These are phyloP conservation scores for Pithys albifrons DNA, from an alignment of 2,113 vertebrate genomes.

Conservation along the genomic window DNA sequence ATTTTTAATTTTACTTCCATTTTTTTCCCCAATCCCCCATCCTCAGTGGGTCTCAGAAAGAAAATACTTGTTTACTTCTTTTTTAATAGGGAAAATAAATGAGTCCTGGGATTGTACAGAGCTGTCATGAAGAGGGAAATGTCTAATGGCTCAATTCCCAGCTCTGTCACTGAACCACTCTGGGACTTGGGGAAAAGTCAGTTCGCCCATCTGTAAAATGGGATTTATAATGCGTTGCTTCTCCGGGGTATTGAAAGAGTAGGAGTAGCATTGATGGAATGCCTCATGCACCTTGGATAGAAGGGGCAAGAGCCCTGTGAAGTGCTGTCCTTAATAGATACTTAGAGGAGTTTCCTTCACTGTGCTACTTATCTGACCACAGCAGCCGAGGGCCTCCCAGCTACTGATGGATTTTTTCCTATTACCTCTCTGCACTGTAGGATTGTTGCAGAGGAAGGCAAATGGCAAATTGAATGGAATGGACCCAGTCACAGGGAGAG, in stretches of 20 bases:
- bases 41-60: conserved; percentile 29
- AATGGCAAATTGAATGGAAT: neutral
- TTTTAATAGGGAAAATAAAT: conserved; percentile 69
- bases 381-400: conserved; percentile 50
- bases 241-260: conserved; percentile 47
- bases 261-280: conserved; percentile 49
- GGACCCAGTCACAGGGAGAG: neutral
- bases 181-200: conserved; percentile 63
- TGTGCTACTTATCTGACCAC: conserved; percentile 65
- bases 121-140: conserved; percentile 56
- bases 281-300: conserved; percentile 53
- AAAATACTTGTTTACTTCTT: conserved; percentile 69
- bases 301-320: conserved; percentile 60
- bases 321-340: conserved; percentile 65
- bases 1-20: conserved; percentile 73
- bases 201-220: conserved; percentile 69
- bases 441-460: neutral
- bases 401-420: neutral
- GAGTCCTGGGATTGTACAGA: conserved; percentile 60
- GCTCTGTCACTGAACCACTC: conserved; percentile 68
- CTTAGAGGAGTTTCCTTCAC: conserved; percentile 57
- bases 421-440: neutral
- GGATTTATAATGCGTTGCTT: conserved; percentile 64
- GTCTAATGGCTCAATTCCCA: conserved; percentile 66
- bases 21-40: conserved; percentile 50